Evolutionary conservation across 64 coral and sea anemone species (phyloP).

Genomic region (Actinia equina): DNA sequence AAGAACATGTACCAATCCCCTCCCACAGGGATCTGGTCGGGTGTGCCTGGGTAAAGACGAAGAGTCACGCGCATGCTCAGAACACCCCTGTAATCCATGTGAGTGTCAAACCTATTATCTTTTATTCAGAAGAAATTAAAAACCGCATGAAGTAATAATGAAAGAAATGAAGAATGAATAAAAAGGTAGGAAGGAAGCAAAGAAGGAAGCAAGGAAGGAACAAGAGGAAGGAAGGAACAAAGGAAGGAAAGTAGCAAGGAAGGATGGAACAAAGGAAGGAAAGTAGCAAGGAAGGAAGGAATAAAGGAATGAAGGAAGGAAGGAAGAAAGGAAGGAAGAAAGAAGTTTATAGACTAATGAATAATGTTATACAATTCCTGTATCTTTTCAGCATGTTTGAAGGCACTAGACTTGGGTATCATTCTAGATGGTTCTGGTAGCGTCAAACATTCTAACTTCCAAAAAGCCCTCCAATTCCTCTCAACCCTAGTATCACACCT

Average conservation of each 20-base stretch:
- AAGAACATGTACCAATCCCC: constrained; percentile 4
- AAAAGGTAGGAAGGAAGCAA: too few species aligned
- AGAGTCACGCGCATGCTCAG: neutral
- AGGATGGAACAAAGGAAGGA: too few species aligned
- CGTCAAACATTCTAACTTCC: constrained; percentile 36
- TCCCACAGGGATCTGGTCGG: neutral
- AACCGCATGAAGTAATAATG: too few species aligned
- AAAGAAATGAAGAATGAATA: too few species aligned
- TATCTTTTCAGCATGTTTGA: constrained; percentile 17
- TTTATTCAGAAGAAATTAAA: too few species aligned
- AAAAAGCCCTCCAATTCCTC: constrained; percentile 45
- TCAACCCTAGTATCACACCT: constrained; percentile 32
- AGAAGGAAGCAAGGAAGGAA: too few species aligned
- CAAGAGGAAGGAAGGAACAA: too few species aligned
- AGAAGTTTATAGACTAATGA: neutral
- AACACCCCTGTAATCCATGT: neutral
- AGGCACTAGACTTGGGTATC: constrained; percentile 50
- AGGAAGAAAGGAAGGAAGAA: too few species aligned
- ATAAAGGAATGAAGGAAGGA: too few species aligned
- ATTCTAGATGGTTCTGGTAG: constrained; percentile 58
- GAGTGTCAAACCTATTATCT: constrained; percentile 7
- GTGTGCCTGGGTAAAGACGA: neutral
- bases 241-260: too few species aligned
- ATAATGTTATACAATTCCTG: neutral
- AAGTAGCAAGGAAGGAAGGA: too few species aligned